Evolutionary conservation across 2,113 vertebrate species (phyloP).

Genomic region (Pitta sordida): DNA sequence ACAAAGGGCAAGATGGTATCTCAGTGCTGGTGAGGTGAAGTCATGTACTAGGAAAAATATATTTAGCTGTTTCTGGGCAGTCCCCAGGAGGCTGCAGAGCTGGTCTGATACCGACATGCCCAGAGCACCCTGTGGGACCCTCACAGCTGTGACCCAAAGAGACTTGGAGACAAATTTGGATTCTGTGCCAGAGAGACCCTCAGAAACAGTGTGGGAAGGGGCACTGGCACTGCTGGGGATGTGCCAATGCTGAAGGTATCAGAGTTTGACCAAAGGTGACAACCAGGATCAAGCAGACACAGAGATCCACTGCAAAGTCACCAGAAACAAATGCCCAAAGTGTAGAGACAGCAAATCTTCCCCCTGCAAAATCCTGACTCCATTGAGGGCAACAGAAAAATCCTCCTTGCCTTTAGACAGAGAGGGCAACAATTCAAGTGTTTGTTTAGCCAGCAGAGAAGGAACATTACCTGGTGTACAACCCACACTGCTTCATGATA

Average conservation of each 20-base stretch:
- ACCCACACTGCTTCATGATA: not conserved
- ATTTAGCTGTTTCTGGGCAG: slow-evolving; percentile 66
- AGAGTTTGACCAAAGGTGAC: not conserved
- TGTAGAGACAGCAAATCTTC: not conserved
- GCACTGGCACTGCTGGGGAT: accelerated
- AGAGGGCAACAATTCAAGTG: not conserved
- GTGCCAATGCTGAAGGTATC: not conserved
- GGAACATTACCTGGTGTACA: not conserved
- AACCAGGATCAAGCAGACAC: not conserved
- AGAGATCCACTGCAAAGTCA: not conserved
- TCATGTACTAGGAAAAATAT: slow-evolving; percentile 67
- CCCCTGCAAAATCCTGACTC: not conserved
- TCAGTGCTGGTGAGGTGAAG: slow-evolving; percentile 59
- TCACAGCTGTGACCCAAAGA: not conserved
- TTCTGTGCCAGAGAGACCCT: not conserved
- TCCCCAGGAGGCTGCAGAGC: slow-evolving; percentile 47
- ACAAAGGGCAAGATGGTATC: slow-evolving; percentile 80
- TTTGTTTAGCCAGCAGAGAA: slow-evolving; percentile 7
- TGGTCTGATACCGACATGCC: not conserved
- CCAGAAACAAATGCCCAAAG: not conserved
- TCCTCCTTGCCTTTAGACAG: not conserved
- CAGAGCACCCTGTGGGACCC: not conserved
- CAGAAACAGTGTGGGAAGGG: not conserved
- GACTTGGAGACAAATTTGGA: not conserved
- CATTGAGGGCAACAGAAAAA: not conserved